Evolutionary conservation across 2,797 vertebrate species (phyloP).

Genomic region (Peromyscus nudipes): DNA sequence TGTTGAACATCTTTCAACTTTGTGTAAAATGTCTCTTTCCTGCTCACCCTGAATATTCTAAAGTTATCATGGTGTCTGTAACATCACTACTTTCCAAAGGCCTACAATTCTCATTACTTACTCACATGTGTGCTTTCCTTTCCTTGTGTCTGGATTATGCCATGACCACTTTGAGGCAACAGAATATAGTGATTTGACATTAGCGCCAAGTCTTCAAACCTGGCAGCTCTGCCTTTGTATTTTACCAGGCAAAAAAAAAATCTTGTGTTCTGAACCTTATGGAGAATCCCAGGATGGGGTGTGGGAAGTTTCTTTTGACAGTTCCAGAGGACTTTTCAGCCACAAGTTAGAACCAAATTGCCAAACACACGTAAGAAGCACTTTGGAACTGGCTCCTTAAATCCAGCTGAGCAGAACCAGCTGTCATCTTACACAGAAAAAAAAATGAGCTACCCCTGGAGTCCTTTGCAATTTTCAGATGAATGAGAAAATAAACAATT

Average conservation of each 20-base stretch:
- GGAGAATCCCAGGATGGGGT: neutral
- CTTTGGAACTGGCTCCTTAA: neutral
- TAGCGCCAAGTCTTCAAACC: neutral
- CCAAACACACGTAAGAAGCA: neutral
- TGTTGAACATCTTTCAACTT: slow-evolving; percentile 1
- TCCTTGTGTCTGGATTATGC: neutral
- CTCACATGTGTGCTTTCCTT: neutral
- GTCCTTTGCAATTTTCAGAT: neutral
- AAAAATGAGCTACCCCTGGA: neutral
- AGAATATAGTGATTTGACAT: neutral
- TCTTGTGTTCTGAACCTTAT: neutral
- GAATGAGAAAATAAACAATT: neutral
- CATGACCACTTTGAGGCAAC: neutral
- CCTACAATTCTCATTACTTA: neutral
- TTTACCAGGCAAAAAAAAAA: neutral
- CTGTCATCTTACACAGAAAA: neutral
- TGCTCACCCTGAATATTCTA: neutral
- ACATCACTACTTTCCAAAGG: neutral
- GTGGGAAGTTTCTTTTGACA: neutral
- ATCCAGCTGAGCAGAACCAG: neutral
- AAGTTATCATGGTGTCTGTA: neutral
- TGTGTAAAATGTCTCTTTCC: too few relatives aligned
- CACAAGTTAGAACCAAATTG: neutral
- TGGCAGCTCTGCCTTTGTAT: neutral
- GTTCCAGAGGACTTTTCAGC: neutral